Evolutionary conservation across 2,888 invertebrate species (phyloP).

Genomic region (Cerceris ruficornis): DNA sequence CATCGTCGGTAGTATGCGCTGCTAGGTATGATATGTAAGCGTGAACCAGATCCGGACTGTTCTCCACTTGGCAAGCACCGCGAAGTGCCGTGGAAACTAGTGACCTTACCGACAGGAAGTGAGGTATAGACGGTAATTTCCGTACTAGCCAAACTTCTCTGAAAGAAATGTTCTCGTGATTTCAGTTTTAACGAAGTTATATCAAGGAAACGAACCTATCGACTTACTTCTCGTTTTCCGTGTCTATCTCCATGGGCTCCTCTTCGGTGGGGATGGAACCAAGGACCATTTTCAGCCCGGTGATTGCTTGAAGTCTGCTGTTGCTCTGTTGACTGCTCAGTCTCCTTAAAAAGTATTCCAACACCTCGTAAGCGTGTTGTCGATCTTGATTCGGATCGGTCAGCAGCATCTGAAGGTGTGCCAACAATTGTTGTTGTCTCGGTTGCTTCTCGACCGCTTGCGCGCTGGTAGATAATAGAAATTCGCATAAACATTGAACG

Average conservation of each 20-base stretch:
- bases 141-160: constrained; percentile 84
- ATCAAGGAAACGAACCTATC: constrained; percentile 1
- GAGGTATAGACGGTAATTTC: constrained; percentile 89
- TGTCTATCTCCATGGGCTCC: constrained; percentile 81
- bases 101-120: constrained; percentile 89
- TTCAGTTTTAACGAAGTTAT: background rate
- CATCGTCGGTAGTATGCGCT: constrained; percentile 86
- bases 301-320: constrained; percentile 90
- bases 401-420: constrained; percentile 85
- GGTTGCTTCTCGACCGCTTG: constrained; percentile 86
- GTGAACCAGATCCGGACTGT: constrained; percentile 90
- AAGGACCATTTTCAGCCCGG: constrained; percentile 88
- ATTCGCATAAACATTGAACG: constrained; percentile 98
- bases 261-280: constrained; percentile 82
- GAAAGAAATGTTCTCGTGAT: background rate
- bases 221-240: constrained; percentile 75
- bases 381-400: constrained; percentile 84
- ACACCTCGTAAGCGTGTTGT: constrained; percentile 90
- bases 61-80: constrained; percentile 95
- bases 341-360: constrained; percentile 94
- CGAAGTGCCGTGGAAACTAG: constrained; percentile 89
- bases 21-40: constrained; percentile 94
- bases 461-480: constrained; percentile 88
- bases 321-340: constrained; percentile 91
- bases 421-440: constrained; percentile 90